Evolutionary conservation across 1,140 invertebrate species (phyloP), one percentile per base, ranked within the genome.

Genomic region (Drusus annulatus): DNA sequence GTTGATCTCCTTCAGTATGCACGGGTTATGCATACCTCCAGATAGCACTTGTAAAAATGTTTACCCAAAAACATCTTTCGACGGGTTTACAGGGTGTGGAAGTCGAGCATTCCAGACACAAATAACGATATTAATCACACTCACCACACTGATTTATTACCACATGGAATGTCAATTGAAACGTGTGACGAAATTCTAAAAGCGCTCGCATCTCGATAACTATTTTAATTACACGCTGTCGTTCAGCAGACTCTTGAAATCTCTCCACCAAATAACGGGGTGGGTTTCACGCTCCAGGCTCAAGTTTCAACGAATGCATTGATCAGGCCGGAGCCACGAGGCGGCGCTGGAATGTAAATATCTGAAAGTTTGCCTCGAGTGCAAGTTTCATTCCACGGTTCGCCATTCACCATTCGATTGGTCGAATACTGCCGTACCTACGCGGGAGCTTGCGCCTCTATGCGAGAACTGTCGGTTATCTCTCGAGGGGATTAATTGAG

Each of bases 401-500:
- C 62, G 36, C 21, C 10, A 31, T 65, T 45, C 36, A 13, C 2
- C 8, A 10, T 45, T 69, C 65, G 31, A 69, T 71, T 71, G 51
- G 17, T 21, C 68, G 45, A 52, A 25, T 52, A 3, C 68, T 51
- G 50, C 21, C n/a, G n/a, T n/a, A n/a, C n/a, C n/a, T n/a, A 71
- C 15, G 45, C 45, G 19, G 17, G 68, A 71, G 45, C 7, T 45
- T 7, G 21, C 36, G 7, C n/a, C n/a, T n/a, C n/a, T n/a, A n/a
- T n/a, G n/a, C 16, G 8, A 51, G 68, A 4, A n/a, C n/a, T n/a
- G 68, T 21, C 23, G 51, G 45, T 51, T 71, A 71, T 71, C 68
- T 52, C 68, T 16, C n/a, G 68, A 52, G 68, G 28, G 68, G 50
- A 71, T 71, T 71, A 71, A 71, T 71, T 50, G 65, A 71, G 68